Evolutionary conservation across 2,888 invertebrate genomes (phyloP), one percentile per base, ranked within the genome.

Genomic region (Nomada fucata): DNA sequence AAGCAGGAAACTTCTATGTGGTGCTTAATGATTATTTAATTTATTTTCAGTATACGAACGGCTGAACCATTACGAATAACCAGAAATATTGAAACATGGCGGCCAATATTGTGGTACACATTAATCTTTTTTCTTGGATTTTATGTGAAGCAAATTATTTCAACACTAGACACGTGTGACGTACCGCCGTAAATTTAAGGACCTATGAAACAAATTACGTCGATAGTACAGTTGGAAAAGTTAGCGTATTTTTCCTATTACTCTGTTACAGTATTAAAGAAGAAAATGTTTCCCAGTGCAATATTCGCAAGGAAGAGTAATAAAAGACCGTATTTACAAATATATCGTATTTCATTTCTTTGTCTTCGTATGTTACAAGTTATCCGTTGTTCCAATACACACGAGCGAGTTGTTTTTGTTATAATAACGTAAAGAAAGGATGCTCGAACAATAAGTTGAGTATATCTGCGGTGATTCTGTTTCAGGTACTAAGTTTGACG

Each of bases 371-470:
- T 74, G 55, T 83, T 86, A 80, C 71, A 85, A 79, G 76, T 57
- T 79, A 36, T 83, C 76, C 50, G 82, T 88, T 18, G 93, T 93
- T 47, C 93, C 93, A 29, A 94, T 92, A 82, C 93, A 93, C 70
- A 94, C 89, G 44, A 93, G 91, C 53, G 93, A 93, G 89, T 88
- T 92, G 71, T 92, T 93, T 82, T 92, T 93, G 29, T 88, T 89
- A 64, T 92, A 92, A 84, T 93, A 93, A 83, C 91, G 91, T 76
- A 94, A 88, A 23, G 93, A 93, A 60, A 94, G 88, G 78, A 94
- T 92, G 78, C 93, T 93, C 88, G 93, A 92, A 86, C 93, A 93
- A 89, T 86, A 92, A 77, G 93, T 92, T 79, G 90, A 85, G 80
- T 90, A 93, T 79, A 89, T 86, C 89, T 93, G 93, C 70, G 92